Evolutionary conservation across 2,797 vertebrate species (phyloP).

Genomic region (Aselliscus stoliczkanus): DNA sequence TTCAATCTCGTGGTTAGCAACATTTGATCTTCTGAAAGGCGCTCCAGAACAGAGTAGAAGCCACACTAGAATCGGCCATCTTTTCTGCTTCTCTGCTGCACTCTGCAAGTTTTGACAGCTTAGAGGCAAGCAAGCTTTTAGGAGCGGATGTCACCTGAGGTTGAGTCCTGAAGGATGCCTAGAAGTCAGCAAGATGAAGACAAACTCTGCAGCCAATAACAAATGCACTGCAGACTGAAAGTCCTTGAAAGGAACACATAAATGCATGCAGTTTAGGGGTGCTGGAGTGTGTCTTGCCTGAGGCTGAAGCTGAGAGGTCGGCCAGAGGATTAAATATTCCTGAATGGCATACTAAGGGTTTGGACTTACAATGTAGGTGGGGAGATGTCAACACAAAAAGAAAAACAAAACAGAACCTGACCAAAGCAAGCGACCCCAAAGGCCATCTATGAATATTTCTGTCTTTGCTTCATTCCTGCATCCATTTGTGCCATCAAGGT

Average conservation of each 20-base stretch:
- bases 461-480: not conserved
- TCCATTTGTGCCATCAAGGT: not conserved
- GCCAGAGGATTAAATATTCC: not conserved
- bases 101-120: not conserved
- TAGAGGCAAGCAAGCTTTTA: not conserved
- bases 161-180: not conserved
- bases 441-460: not conserved
- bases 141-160: not conserved
- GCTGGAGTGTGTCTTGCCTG: not conserved
- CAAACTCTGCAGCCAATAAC: not conserved
- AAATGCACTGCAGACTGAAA: not conserved
- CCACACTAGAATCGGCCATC: not conserved
- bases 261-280: accelerated
- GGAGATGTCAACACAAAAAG: not conserved
- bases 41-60: not conserved
- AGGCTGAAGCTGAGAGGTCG: not conserved
- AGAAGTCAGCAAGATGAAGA: not conserved
- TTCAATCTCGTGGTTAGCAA: not conserved
- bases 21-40: not conserved
- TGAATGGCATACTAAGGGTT: not conserved
- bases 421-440: not conserved
- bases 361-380: not conserved
- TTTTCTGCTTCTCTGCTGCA: not conserved
- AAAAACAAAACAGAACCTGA: not conserved
- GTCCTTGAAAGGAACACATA: not conserved